phyloP scores from a whole-genome alignment of 2,113 vertebrate genomes.

The Rhombomys opimus region DNA sequence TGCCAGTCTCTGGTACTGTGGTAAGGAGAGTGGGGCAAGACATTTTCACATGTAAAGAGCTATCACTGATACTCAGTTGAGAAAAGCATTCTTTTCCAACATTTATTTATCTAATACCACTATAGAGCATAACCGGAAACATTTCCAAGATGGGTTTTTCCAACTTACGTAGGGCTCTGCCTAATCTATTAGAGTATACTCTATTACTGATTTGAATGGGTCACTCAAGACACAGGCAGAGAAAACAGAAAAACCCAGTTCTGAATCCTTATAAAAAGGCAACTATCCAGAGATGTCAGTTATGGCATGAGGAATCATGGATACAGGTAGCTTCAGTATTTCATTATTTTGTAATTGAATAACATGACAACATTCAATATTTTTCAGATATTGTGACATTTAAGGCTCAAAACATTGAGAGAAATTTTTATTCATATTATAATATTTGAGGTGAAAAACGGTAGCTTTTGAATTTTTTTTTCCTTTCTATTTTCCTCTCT shows the following conservation, averaged over 20 bases:
- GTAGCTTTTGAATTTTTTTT: background rate
- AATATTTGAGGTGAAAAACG: background rate
- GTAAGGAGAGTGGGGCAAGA: background rate
- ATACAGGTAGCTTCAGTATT: background rate
- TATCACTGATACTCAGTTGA: background rate
- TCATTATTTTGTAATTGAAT: background rate
- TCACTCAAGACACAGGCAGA: background rate
- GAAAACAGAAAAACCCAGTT: background rate
- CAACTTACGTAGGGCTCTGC: background rate
- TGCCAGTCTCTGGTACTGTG: background rate
- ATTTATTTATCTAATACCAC: background rate
- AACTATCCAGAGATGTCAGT: background rate
- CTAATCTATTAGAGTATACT: background rate
- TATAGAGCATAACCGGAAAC: background rate
- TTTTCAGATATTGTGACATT: background rate
- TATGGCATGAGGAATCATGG: background rate
- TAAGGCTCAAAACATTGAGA: background rate
- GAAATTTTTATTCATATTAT: background rate
- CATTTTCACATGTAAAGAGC: background rate
- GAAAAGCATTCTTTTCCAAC: background rate
- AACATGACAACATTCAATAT: background rate
- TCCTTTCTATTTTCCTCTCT: background rate
- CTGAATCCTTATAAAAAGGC: background rate
- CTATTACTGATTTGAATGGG: background rate
- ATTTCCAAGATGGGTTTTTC: background rate